Conservation (phyloP, 2,888 invertebrate species). For the Horisme vitalbata region DNA sequence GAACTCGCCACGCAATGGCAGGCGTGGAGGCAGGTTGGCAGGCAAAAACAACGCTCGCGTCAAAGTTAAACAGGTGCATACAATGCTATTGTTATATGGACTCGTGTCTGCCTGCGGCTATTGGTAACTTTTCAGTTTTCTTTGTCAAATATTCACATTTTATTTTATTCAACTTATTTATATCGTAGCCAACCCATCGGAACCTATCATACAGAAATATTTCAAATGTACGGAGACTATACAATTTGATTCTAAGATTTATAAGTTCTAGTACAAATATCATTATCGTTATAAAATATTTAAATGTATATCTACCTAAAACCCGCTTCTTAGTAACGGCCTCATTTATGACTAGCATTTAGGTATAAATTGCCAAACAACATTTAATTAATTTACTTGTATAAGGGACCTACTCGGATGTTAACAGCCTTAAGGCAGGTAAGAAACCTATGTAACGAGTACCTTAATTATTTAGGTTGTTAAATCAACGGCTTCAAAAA, state of each 20-base stretch:
- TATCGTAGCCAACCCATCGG: too few relatives aligned
- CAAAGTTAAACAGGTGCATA: constrained; percentile 55
- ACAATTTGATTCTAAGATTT: too few relatives aligned
- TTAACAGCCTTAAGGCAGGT: constrained; percentile 22
- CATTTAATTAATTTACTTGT: constrained; percentile 26
- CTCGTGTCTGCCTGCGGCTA: constrained; percentile 43
- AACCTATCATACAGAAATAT: too few relatives aligned
- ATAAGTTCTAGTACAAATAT: too few relatives aligned
- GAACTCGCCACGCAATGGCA: constrained; percentile 60
- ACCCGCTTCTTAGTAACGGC: constrained; percentile 16
- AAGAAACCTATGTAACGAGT: constrained; percentile 16
- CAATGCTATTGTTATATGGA: constrained; percentile 56
- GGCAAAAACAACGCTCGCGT: constrained; percentile 67
- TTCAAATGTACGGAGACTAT: too few relatives aligned
- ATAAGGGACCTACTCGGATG: constrained; percentile 15
- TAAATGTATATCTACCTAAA: constrained; percentile 4
- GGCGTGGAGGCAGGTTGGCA: constrained; percentile 34
- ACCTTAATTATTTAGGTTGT: constrained; percentile 15
- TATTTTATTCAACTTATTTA: too few relatives aligned
- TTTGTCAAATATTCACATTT: constrained; percentile 16
- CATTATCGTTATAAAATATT: constrained; percentile 20
- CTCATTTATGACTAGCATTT: constrained; percentile 18
- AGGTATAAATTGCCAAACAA: constrained; percentile 17
- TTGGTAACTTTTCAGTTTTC: constrained; percentile 24
- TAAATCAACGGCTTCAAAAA: constrained; percentile 5